phyloP scores from a whole-genome alignment of 2,888 invertebrate genomes.

The Troides oblongomaculatus region DNA sequence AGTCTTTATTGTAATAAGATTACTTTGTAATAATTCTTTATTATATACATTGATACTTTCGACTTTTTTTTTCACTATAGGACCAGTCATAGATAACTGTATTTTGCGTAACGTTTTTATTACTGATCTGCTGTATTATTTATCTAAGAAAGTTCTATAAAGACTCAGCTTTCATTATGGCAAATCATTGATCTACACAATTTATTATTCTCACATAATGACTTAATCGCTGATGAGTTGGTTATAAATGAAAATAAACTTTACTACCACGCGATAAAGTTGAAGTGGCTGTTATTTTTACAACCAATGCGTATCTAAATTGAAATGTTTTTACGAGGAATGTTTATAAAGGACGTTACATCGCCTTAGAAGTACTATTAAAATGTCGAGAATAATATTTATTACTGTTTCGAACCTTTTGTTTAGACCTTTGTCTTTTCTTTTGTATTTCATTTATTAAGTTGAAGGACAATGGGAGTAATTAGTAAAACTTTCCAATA shows the following conservation, averaged over 20 bases:
- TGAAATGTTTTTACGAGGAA: slow-evolving; percentile 32
- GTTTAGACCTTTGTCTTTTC: background rate
- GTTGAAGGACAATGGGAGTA: no score
- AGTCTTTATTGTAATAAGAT: no score
- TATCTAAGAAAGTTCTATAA: background rate
- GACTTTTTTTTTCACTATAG: no score
- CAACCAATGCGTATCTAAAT: slow-evolving; percentile 40
- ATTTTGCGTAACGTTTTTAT: background rate
- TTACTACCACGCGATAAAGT: slow-evolving; percentile 52
- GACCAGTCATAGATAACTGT: background rate
- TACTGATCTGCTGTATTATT: background rate
- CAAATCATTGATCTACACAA: slow-evolving; percentile 19
- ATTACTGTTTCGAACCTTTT: background rate
- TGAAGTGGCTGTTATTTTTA: slow-evolving; percentile 55
- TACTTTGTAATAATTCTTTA: no score
- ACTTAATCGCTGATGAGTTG: slow-evolving; percentile 37
- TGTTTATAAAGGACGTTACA: slow-evolving; percentile 20
- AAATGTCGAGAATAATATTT: slow-evolving; percentile 7
- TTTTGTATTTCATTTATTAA: background rate
- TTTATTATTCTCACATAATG: slow-evolving; percentile 46
- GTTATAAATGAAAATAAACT: slow-evolving; percentile 50
- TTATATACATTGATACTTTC: no score
- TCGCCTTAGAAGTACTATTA: slow-evolving; percentile 3
- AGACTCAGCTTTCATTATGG: background rate
- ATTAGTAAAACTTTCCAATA: no score